Evolutionary conservation across 2,888 invertebrate genomes (phyloP).

Genomic region (Lochmaea capreae): DNA sequence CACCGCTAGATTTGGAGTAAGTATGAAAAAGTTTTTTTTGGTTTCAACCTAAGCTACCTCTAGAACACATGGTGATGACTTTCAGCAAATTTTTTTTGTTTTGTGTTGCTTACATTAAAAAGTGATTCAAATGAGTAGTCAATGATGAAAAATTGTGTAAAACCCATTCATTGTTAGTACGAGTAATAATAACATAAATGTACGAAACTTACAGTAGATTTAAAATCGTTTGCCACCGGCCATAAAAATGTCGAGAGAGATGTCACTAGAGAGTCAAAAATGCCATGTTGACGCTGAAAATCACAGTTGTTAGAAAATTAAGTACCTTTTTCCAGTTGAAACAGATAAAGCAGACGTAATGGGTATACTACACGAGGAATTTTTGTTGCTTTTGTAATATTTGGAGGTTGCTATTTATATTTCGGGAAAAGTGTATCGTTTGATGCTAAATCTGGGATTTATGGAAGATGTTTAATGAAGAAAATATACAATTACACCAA

Average conservation of each 20-base stretch:
- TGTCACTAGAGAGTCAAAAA: slow-evolving; percentile 58
- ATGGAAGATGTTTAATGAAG: too few relatives aligned
- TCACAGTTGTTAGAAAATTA: slow-evolving; percentile 32
- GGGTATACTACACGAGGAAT: not conserved
- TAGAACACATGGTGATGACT: too few relatives aligned
- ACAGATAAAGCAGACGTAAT: not conserved
- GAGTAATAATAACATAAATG: not conserved
- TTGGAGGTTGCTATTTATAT: not conserved
- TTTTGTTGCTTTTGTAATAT: not conserved
- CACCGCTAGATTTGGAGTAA: too few relatives aligned
- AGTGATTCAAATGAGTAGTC: too few relatives aligned
- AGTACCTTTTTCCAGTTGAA: not conserved
- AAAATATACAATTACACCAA: too few relatives aligned
- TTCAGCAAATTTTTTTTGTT: too few relatives aligned
- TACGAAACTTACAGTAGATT: slow-evolving; percentile 55
- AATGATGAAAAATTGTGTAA: not conserved
- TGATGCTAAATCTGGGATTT: too few relatives aligned
- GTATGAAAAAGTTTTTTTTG: too few relatives aligned
- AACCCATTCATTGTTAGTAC: not conserved
- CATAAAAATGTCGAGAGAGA: slow-evolving; percentile 60
- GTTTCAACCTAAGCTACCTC: too few relatives aligned
- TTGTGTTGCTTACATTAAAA: too few relatives aligned
- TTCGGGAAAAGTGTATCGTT: not conserved
- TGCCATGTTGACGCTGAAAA: slow-evolving; percentile 56
- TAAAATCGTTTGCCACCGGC: slow-evolving; percentile 58